Evolutionary conservation across 2,797 vertebrate genomes (phyloP).

Genomic region (Carcharodon carcharias): DNA sequence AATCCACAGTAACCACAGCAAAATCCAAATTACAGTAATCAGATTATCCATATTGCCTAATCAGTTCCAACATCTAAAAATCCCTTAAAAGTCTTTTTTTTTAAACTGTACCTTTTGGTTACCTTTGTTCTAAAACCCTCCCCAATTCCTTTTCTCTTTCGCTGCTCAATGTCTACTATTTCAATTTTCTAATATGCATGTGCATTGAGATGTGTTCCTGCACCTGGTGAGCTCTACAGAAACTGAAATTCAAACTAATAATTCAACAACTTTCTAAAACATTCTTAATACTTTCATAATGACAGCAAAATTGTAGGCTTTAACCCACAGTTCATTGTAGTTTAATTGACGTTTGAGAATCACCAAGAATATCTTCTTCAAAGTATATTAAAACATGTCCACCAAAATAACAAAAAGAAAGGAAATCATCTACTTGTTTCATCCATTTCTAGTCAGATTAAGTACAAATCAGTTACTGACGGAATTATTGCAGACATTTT

Average conservation of each 20-base stretch:
- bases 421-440: not conserved
- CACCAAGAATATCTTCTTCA: not conserved
- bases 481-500: not conserved
- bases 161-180: too few relatives aligned
- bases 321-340: not conserved
- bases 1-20: not conserved
- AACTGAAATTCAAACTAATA: not conserved
- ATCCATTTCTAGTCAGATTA: not conserved
- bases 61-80: not conserved
- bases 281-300: too few relatives aligned
- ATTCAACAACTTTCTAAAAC: not conserved
- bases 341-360: not conserved
- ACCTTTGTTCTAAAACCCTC: not conserved
- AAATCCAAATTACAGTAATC: not conserved
- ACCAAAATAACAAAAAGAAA: not conserved
- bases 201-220: not conserved
- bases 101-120: not conserved
- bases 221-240: not conserved
- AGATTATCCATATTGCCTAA: not conserved
- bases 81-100: not conserved
- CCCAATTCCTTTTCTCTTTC: not conserved
- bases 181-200: not conserved
- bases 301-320: not conserved
- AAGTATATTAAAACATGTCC: not conserved
- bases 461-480: not conserved